These are phyloP conservation scores for Drosophila sturtevanti DNA, from an alignment of 1,140 invertebrate genomes.

Conservation along the genomic window DNA sequence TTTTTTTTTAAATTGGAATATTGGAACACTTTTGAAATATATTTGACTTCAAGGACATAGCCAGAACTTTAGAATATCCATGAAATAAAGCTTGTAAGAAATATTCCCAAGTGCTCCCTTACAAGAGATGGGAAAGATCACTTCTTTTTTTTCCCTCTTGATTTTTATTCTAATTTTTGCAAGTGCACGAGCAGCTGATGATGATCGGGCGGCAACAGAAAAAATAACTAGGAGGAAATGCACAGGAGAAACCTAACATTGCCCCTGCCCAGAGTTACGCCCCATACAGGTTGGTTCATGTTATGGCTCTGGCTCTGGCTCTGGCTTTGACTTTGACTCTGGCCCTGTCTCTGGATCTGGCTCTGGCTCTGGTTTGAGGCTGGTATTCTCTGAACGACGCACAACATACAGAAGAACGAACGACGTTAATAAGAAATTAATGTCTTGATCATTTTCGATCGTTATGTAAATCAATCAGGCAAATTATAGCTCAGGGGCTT, in stretches of 20 bases:
- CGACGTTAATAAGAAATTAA: conserved; percentile 83
- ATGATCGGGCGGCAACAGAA: neutral
- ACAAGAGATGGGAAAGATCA: no score
- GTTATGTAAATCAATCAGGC: conserved; percentile 83
- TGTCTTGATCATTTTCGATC: conserved; percentile 83
- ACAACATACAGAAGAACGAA: conserved; percentile 40
- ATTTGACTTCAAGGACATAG: no score
- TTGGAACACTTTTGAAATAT: no score
- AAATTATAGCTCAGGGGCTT: conserved; percentile 83
- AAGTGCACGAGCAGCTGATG: neutral
- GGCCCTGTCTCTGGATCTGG: neutral
- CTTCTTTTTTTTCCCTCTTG: no score
- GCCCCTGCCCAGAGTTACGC: conserved; percentile 65
- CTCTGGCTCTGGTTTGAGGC: neutral
- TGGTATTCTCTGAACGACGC: no score
- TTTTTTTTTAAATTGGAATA: no score
- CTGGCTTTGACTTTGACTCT: conserved; percentile 25
- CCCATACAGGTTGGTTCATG: conserved; percentile 56
- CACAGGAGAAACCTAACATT: conserved; percentile 26
- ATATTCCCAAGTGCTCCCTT: no score
- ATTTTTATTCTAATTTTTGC: no score
- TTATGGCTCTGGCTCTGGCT: conserved; percentile 26
- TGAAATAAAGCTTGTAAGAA: no score
- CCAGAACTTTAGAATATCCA: no score
- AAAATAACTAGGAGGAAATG: neutral